Base-by-base conservation (phyloP, 1,140 invertebrate genomes). In the Bombus affinis region DNA sequence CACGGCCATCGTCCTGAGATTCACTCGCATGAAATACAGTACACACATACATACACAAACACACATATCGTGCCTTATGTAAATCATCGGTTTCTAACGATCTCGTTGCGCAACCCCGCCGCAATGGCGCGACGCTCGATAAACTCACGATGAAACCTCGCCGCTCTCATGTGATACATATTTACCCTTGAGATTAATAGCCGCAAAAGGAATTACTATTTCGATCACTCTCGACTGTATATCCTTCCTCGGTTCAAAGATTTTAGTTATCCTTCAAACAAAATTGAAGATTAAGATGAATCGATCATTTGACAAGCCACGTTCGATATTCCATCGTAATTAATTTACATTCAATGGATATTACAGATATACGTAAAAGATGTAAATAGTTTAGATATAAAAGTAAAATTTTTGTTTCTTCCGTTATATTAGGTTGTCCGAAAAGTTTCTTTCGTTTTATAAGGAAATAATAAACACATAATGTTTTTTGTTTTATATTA, bases 31-130 rank as follows among this genome's bases (percentile, higher is more conserved):
- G 73, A 57, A 81, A 76, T 77, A 39, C 65, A 15, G 37, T 22
- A 32, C 70, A 59, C 47, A 47, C 47, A 71, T 77, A 35, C 57
- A 10, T 22, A 32, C 74, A 47, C 47, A 59, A 39, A 22, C 15
- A n/a, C 35, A 25, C 9, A 32, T n/a, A 35, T n/a, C 53, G 1
- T 28, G n/a, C 12, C 74, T 84, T 80, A 39, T 57, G 82, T 74
- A 88, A 88, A 88, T 88, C 57, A 71, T 74, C 32, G 59, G 47
- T 71, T 32, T 66, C 70, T 87, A 84, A 88, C 75, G 87, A 88
- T 84, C 72, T 66, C 53, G 81, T 83, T 80, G 68, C 62, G 65
- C 44, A 84, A 65, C 35, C 73, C 47, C 42, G 57, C 71, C 71
- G 15, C 65, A 53, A 65, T 76, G 44, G 65, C 86, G 66, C 70